A percentile compares a stretch with the other conserved stretches of the same genome.
Conservation (phyloP, 2,113 vertebrate genomes). For the Uria lomvia region DNA sequence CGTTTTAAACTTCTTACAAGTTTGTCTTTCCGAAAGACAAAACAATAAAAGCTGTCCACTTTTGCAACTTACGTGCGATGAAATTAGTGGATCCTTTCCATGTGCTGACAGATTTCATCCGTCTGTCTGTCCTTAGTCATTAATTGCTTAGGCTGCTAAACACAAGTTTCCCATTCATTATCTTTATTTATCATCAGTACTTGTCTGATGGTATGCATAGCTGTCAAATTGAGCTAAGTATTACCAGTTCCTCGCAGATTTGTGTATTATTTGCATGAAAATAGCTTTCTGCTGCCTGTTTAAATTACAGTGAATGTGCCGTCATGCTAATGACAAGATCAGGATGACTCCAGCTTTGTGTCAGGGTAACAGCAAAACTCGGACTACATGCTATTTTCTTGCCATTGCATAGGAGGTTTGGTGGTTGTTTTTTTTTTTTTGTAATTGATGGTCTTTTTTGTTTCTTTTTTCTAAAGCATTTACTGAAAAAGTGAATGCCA, state of each 20-base stretch:
- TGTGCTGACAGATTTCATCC: conserved; percentile 14
- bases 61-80: neutral
- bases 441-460: neutral
- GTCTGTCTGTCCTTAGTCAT: neutral
- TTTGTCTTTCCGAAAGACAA: neutral
- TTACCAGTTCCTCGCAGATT: conserved; percentile 13
- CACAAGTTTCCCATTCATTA: neutral
- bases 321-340: neutral
- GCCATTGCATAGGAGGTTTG: neutral
- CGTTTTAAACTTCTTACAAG: neutral
- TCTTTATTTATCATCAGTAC: conserved; percentile 23
- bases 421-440: neutral
- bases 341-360: conserved; percentile 5
- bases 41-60: neutral
- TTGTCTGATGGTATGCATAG: neutral
- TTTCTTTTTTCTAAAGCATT: neutral
- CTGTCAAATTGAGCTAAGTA: neutral
- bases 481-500: conserved; percentile 4
- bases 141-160: neutral
- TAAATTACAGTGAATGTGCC: neutral
- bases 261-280: conserved; percentile 1
- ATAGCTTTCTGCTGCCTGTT: neutral
- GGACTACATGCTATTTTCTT: neutral
- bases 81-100: conserved; percentile 4
- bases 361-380: neutral